These are phyloP conservation scores for Eremobia ochroleuca DNA, from an alignment of 2,888 invertebrate genomes.

Conservation along the genomic window DNA sequence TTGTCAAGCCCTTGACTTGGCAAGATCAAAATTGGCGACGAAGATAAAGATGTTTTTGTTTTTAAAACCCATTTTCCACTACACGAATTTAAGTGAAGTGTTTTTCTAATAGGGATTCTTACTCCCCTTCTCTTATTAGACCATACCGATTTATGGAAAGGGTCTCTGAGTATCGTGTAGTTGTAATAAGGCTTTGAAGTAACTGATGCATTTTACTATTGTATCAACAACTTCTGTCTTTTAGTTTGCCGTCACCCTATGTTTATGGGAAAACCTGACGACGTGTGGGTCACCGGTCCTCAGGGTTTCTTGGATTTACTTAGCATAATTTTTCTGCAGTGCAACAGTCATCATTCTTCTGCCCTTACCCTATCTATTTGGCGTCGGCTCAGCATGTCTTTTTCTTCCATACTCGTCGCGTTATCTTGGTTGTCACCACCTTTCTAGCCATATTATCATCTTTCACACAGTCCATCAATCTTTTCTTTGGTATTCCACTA, in stretches of 20 bases:
- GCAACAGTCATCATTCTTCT: neutral
- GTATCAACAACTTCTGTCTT: neutral
- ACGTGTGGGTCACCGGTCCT: too few relatives aligned
- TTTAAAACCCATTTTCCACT: too few relatives aligned
- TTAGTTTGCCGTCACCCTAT: neutral
- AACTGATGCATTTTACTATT: neutral
- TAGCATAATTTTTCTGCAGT: neutral
- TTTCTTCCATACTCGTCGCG: neutral
- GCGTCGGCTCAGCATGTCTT: neutral
- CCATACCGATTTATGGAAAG: too few relatives aligned
- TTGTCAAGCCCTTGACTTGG: conserved; percentile 10
- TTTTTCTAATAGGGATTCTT: too few relatives aligned
- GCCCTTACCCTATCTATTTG: neutral
- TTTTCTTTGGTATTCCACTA: neutral
- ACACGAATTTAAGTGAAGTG: too few relatives aligned
- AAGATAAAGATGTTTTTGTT: conserved; percentile 4
- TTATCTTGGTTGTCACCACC: neutral
- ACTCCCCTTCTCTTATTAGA: too few relatives aligned
- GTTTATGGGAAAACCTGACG: too few relatives aligned
- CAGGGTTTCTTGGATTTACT: neutral
- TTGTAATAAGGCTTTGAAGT: too few relatives aligned
- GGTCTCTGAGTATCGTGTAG: too few relatives aligned
- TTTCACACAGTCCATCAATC: neutral
- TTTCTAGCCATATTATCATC: neutral
- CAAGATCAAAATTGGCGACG: conserved; percentile 5